Base-by-base conservation (phyloP, 2,113 vertebrate species). In the Peromyscus leucopus region DNA sequence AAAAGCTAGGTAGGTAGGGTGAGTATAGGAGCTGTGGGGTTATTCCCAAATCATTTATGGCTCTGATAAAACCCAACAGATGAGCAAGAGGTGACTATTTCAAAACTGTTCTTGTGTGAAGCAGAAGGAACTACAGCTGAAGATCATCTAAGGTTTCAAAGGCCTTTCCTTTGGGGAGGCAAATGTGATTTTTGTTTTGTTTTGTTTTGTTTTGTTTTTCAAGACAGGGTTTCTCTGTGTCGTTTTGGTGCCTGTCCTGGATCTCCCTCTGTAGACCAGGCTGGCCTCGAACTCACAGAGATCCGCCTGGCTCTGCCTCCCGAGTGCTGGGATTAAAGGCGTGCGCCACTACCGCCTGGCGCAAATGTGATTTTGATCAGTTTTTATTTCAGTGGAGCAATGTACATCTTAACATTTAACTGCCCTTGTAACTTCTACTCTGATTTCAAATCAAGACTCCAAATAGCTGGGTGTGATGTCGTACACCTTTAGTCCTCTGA, bases 381-480 rank as follows among this genome's bases (percentile, higher is more conserved):
- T 42, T 96, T 90, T 96, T 87, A 90, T 74, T 96, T 95, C 88
- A 96, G 63, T n/a, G 39, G 2, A 84, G 55, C 93, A 89, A 28
- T 15, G 15, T 31, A 48, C 36, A 63, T 76, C 92, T 36, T 90
- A 69, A 55, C 36, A 75, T 88, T 16, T 83, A 71, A 61, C 55
- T 94, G 78, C 59, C 87, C 89, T 96, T 75, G 65, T 86, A 93
- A 93, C 12, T 46, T 51, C 7, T 92, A 36, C 33, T 92, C 24
- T 85, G 84, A 92, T 86, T 91, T 95, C 69, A 97, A 96, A 96
- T 90, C 78, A 86, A 92, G 93, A 71, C 21, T 76, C 61, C 42
- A 85, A 91, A 83, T 13, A 61, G 11, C 36, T 39, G 6, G 55
- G 55, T 33, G 12, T 59, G 55, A 83, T 39, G 36, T 22, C 55